These are phyloP conservation scores for Leptinotarsa peninsularis DNA, from an alignment of 2,888 invertebrate genomes.

Conservation along the genomic window DNA sequence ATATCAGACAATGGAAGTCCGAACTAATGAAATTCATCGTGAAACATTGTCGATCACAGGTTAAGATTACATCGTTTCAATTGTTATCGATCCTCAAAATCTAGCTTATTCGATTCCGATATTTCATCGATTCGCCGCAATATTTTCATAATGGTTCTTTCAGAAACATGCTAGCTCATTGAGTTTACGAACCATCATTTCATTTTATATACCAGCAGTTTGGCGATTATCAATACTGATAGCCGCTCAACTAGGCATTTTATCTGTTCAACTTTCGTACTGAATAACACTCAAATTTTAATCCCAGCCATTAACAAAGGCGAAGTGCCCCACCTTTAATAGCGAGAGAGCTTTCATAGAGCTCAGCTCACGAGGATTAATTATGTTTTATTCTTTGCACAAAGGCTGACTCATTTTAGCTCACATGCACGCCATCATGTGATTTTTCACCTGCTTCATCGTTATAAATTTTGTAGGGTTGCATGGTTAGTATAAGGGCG, in stretches of 20 bases:
- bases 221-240: neutral
- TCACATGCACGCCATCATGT: neutral
- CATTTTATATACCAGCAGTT: neutral
- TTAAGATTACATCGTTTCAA: too few relatives aligned
- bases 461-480: neutral
- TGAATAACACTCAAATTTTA: conserved; percentile 5
- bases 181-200: too few relatives aligned
- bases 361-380: neutral
- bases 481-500: neutral
- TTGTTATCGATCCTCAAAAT: too few relatives aligned
- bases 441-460: neutral
- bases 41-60: too few relatives aligned
- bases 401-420: neutral
- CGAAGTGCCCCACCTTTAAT: neutral
- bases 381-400: neutral
- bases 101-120: too few relatives aligned
- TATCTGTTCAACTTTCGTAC: neutral
- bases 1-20: too few relatives aligned
- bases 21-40: too few relatives aligned
- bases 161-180: too few relatives aligned
- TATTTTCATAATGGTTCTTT: too few relatives aligned
- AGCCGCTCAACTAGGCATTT: neutral
- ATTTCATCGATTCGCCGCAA: too few relatives aligned
- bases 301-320: conserved; percentile 1
- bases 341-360: conserved; percentile 1